These are phyloP conservation scores for Euphonia xanthogaster DNA, from an alignment of 2,797 vertebrate genomes.

Conservation along the genomic window DNA sequence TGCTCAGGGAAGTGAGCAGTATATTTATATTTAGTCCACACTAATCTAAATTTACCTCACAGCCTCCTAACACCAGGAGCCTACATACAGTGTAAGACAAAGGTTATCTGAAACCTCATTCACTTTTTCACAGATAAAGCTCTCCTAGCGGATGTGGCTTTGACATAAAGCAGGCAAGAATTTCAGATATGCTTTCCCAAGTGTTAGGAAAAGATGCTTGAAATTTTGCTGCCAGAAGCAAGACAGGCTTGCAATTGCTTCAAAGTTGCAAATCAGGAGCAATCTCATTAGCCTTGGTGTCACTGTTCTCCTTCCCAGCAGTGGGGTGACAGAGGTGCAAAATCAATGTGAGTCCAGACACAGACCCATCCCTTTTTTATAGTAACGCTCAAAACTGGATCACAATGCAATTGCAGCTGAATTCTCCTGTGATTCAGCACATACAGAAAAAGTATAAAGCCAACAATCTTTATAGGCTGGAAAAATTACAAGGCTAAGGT, in stretches of 20 bases:
- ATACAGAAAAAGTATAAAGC: background rate
- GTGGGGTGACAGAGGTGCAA: background rate
- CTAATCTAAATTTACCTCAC: constrained; percentile 16
- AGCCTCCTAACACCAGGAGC: background rate
- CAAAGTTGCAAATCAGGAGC: background rate
- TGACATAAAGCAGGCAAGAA: constrained; percentile 45
- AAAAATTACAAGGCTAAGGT: background rate
- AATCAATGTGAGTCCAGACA: background rate
- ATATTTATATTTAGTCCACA: constrained; percentile 28
- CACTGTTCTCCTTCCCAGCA: background rate
- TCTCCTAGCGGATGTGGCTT: background rate
- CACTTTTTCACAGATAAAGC: constrained; percentile 29
- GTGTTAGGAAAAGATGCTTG: background rate
- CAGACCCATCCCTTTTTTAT: background rate
- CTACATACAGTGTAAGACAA: background rate
- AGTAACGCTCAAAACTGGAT: background rate
- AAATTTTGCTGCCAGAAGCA: background rate
- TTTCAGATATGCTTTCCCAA: background rate
- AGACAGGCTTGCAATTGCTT: background rate
- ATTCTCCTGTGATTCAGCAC: background rate
- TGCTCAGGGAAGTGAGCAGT: background rate
- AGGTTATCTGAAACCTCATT: constrained; percentile 38
- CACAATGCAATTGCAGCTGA: background rate
- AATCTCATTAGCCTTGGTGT: background rate
- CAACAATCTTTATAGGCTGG: background rate